Percentiles rank a stretch among this genome's conserved stretches.
Evolutionary conservation across 1,140 invertebrate species (phyloP).

Genomic region (Drosophila lowei): DNA sequence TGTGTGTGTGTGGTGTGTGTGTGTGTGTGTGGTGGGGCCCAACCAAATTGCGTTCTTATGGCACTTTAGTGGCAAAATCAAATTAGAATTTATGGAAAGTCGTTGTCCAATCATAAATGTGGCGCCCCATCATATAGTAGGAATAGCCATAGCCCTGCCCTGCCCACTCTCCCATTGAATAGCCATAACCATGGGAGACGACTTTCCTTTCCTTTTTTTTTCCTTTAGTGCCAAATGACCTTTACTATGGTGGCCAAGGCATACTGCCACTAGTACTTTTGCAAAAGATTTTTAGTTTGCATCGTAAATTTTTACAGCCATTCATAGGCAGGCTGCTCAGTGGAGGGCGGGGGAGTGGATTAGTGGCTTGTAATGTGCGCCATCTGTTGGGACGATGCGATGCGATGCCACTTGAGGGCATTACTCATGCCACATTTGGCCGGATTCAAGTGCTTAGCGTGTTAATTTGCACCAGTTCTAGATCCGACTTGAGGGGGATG

Average conservation of each 20-base stretch:
- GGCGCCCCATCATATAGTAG: constrained; percentile 34
- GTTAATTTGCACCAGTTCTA: constrained; percentile 72
- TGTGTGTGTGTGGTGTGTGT: neutral
- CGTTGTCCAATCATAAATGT: constrained; percentile 71
- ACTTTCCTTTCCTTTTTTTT: constrained; percentile 12
- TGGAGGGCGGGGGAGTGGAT: constrained; percentile 38
- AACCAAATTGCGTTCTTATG: constrained; percentile 76
- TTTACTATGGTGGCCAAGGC: constrained; percentile 16
- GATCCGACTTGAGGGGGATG: constrained; percentile 31
- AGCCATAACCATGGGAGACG: constrained; percentile 49
- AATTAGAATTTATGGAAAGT: constrained; percentile 82
- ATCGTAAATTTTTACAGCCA: constrained; percentile 55
- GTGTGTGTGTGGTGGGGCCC: constrained; percentile 1
- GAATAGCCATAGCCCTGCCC: neutral
- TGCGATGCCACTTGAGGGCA: constrained; percentile 68
- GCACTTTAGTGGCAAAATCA: constrained; percentile 81
- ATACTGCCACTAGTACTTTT: constrained; percentile 5
- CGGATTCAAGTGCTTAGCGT: constrained; percentile 78
- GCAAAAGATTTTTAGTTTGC: constrained; percentile 63
- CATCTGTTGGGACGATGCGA: constrained; percentile 48
- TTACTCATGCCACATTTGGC: constrained; percentile 79
- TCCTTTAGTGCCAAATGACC: constrained; percentile 22
- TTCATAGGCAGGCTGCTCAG: neutral
- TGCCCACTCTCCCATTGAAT: constrained; percentile 42
- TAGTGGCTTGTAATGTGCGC: constrained; percentile 75